A percentile compares a stretch with the other conserved stretches of the same genome.
Conservation (phyloP, 2,113 vertebrate genomes). For the Chloroceryle aenea region DNA sequence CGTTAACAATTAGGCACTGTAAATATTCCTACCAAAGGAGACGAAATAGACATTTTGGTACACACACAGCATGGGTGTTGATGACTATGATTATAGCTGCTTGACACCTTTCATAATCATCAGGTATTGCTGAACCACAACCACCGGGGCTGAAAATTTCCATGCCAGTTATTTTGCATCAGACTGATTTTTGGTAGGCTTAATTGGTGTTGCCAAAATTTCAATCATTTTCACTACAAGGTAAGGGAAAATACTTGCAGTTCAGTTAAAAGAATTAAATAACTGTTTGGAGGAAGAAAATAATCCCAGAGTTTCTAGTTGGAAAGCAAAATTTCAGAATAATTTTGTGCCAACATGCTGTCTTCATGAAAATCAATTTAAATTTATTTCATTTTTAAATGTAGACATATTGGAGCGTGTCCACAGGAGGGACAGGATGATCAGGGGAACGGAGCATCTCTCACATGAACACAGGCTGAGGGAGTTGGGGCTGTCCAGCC, state of each 20-base stretch:
- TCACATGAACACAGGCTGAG: too few relatives aligned
- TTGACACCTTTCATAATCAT: conserved; percentile 16
- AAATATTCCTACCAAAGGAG: not conserved
- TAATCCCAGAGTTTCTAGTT: not conserved
- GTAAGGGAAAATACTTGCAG: not conserved
- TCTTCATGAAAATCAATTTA: not conserved
- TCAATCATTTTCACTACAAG: not conserved
- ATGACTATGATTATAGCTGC: conserved; percentile 8
- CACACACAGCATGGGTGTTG: not conserved
- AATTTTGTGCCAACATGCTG: not conserved
- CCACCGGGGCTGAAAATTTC: not conserved
- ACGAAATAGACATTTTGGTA: not conserved
- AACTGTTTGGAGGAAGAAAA: not conserved
- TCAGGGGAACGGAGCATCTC: too few relatives aligned
- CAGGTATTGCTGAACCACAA: not conserved
- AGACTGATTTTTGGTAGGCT: not conserved
- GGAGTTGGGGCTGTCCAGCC: too few relatives aligned
- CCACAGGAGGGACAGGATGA: too few relatives aligned
- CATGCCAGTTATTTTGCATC: not conserved
- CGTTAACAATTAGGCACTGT: not conserved
- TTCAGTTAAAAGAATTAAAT: not conserved
- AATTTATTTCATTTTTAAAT: not conserved
- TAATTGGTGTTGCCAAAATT: conserved; percentile 6
- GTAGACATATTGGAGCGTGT: too few relatives aligned
- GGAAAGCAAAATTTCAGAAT: not conserved